A percentile compares a stretch with the other conserved stretches of the same genome.
Conservation (phyloP, 2,113 vertebrate genomes). For the Desmodus rotundus region DNA sequence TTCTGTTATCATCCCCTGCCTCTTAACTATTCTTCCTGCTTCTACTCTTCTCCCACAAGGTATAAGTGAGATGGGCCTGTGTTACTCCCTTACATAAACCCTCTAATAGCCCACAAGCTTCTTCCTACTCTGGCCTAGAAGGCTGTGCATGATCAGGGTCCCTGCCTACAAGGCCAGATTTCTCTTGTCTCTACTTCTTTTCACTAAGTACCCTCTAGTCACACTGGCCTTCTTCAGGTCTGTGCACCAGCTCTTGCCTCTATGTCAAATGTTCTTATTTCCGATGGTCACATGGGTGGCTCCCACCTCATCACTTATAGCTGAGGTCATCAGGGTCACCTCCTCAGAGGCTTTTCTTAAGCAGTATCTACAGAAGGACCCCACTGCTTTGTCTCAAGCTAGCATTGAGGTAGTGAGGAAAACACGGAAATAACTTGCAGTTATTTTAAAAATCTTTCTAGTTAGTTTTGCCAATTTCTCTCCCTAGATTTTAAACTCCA, state of each 20-base stretch:
- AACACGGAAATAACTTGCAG: background rate
- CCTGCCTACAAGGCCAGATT: background rate
- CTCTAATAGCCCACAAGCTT: background rate
- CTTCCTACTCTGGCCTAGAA: background rate
- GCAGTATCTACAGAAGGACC: background rate
- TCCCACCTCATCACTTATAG: background rate
- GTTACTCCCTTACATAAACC: background rate
- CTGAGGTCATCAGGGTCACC: background rate
- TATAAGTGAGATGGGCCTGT: background rate
- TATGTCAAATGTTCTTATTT: background rate
- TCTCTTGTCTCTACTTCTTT: background rate
- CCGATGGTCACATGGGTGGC: background rate
- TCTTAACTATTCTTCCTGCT: background rate
- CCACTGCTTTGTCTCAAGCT: background rate
- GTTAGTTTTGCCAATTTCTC: background rate
- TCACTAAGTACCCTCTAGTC: background rate
- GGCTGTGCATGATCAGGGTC: background rate
- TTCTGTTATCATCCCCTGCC: background rate
- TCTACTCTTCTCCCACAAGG: background rate
- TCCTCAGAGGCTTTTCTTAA: background rate
- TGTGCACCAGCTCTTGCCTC: background rate
- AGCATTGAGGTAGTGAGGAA: background rate
- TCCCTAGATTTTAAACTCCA: background rate
- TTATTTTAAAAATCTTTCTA: background rate
- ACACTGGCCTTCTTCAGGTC: background rate